Evolutionary conservation across 2,888 invertebrate species (phyloP).

Genomic region (Tanytarsus gracilentus): DNA sequence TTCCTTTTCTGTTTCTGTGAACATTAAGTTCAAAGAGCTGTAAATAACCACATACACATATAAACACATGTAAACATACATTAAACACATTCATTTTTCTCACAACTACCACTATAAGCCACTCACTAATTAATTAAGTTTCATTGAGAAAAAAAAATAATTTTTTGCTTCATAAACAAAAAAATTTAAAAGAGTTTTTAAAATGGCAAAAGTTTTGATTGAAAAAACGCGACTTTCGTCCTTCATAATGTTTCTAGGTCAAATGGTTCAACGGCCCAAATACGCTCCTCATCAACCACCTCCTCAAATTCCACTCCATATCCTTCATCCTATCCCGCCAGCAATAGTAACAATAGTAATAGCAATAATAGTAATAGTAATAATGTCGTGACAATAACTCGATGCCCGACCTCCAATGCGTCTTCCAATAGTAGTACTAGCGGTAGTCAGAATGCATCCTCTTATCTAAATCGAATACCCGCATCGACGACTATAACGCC

Average conservation of each 20-base stretch:
- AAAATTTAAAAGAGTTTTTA: not conserved
- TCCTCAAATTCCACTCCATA: conserved; percentile 18
- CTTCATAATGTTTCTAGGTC: conserved; percentile 46
- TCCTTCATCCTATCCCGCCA: conserved; percentile 28
- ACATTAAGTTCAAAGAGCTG: not conserved
- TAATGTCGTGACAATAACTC: conserved; percentile 29
- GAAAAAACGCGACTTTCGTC: conserved; percentile 34
- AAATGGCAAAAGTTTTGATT: conserved; percentile 22
- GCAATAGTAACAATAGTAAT: conserved; percentile 29
- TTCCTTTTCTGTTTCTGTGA: not conserved
- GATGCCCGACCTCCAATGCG: conserved; percentile 23
- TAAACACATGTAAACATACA: conserved; percentile 3
- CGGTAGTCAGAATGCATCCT: conserved; percentile 6
- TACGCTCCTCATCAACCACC: conserved; percentile 36
- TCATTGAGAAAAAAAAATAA: conserved; percentile 6
- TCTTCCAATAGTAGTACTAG: not conserved
- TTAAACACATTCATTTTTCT: too few species aligned
- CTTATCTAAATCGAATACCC: conserved; percentile 18
- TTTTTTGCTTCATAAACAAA: conserved; percentile 2
- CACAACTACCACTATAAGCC: not conserved
- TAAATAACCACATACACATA: conserved; percentile 12
- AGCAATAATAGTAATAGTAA: conserved; percentile 27
- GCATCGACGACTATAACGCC: conserved; percentile 25
- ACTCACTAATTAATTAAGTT: conserved; percentile 9
- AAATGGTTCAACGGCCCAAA: conserved; percentile 41